Percentiles rank a stretch among this genome's conserved stretches.
These are phyloP conservation scores for Ciona savignyi DNA, from an alignment of 23 tunicate genomes.

Conservation along the genomic window DNA sequence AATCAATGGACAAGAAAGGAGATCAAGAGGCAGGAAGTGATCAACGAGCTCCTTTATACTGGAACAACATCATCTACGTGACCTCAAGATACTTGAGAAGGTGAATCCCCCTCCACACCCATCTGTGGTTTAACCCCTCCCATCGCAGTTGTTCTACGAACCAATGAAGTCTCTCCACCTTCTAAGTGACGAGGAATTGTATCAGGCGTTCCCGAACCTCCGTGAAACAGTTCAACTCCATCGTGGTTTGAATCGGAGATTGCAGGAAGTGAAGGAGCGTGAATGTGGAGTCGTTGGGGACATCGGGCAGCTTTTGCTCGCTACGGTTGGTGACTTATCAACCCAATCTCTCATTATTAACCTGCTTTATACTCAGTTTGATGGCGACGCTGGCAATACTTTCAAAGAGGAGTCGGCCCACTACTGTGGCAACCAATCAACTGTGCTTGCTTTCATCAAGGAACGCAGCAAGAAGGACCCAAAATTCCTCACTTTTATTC, in stretches of 20 bases:
- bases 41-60: slow-evolving; percentile 68
- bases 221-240: slow-evolving; percentile 45
- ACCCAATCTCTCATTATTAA: neutral
- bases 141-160: slow-evolving; percentile 57
- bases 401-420: slow-evolving; percentile 64
- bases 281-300: slow-evolving; percentile 60
- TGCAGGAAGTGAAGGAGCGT: slow-evolving; percentile 17
- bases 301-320: slow-evolving; percentile 37
- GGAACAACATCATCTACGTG: slow-evolving; percentile 87
- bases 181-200: slow-evolving; percentile 43
- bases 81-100: slow-evolving; percentile 54
- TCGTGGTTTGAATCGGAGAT: slow-evolving; percentile 25
- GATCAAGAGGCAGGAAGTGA: slow-evolving; percentile 64
- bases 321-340: slow-evolving; percentile 31
- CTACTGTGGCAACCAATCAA: slow-evolving; percentile 75
- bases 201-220: slow-evolving; percentile 66
- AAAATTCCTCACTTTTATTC: slow-evolving; percentile 48
- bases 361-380: slow-evolving; percentile 25
- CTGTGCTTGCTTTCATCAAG: slow-evolving; percentile 60
- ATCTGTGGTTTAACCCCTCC: neutral
- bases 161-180: slow-evolving; percentile 24
- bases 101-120: too few relatives aligned
- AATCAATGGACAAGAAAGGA: slow-evolving; percentile 46
- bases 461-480: slow-evolving; percentile 64
- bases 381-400: slow-evolving; percentile 31